phyloP scores from a whole-genome alignment of 2,113 vertebrate genomes.

The Corydoras sp. region DNA sequence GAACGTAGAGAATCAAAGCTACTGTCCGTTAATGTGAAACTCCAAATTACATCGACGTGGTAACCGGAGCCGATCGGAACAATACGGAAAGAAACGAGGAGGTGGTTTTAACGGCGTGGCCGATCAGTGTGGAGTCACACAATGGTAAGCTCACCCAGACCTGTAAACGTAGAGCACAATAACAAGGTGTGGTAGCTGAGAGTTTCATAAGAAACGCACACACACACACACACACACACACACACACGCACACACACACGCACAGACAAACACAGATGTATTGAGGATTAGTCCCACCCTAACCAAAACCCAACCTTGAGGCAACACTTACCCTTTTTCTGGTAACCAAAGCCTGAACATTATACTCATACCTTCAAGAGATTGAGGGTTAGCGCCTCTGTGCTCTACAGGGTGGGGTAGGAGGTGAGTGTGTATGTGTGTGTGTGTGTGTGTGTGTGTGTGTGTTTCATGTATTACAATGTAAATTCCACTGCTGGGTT shows the following conservation, averaged over 20 bases:
- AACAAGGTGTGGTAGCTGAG: not conserved
- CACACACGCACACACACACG: conserved; percentile 3
- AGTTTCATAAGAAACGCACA: not conserved
- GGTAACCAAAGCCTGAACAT: conserved; percentile 10
- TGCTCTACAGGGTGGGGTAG: conserved; percentile 10
- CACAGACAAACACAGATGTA: not conserved
- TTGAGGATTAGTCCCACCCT: not conserved
- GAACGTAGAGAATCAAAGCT: no score
- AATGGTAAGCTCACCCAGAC: not conserved
- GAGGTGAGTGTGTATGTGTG: conserved; percentile 16
- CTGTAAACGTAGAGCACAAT: not conserved
- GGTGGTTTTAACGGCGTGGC: no score
- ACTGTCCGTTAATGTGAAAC: no score
- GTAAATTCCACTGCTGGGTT: conserved; percentile 28
- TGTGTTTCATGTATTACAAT: conserved; percentile 18
- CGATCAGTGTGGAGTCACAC: not conserved
- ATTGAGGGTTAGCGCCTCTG: not conserved
- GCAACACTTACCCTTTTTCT: conserved; percentile 22
- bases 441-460: conserved; percentile 11
- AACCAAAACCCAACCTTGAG: conserved; percentile 32
- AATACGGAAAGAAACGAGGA: no score
- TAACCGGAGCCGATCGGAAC: no score
- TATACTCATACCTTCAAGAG: conserved; percentile 5
- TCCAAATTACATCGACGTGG: no score
- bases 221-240: not conserved